phyloP scores from a whole-genome alignment of 2,113 vertebrate genomes.

The Lepus timidus region DNA sequence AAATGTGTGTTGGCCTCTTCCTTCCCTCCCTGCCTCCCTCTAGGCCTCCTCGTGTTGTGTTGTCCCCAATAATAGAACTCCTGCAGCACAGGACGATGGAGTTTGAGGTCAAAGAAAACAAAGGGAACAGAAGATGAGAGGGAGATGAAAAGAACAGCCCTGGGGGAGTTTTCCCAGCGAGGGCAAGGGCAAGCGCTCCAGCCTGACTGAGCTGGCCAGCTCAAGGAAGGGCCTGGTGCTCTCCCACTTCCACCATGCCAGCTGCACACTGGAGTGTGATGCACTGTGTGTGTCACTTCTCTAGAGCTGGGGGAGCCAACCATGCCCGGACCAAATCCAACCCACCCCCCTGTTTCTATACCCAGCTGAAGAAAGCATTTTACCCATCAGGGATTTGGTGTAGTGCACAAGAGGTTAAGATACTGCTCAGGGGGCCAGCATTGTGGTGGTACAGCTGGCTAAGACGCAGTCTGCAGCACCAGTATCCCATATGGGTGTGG shows the following conservation, averaged over 20 bases:
- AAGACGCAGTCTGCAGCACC: too few relatives aligned
- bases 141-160: neutral
- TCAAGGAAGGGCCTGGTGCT: neutral
- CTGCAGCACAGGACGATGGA: neutral
- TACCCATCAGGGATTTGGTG: too few relatives aligned
- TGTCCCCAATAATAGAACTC: conserved; percentile 41
- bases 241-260: neutral
- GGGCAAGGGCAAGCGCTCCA: neutral
- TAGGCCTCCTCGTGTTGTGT: neutral
- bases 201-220: neutral
- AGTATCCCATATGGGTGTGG: too few relatives aligned
- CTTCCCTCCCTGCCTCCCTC: neutral
- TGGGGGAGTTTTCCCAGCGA: neutral
- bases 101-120: conserved; percentile 46
- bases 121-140: conserved; percentile 27
- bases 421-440: too few relatives aligned
- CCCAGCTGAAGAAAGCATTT: neutral
- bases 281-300: neutral
- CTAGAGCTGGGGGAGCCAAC: neutral
- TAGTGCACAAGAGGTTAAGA: too few relatives aligned
- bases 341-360: neutral
- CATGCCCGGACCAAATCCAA: neutral
- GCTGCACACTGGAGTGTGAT: neutral
- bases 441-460: too few relatives aligned
- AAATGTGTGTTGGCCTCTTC: conserved; percentile 67